Evolutionary conservation across 92 coral and sea anemone species (phyloP), one percentile per base, ranked within the genome.

Genomic region (Palythoa grandiflora): DNA sequence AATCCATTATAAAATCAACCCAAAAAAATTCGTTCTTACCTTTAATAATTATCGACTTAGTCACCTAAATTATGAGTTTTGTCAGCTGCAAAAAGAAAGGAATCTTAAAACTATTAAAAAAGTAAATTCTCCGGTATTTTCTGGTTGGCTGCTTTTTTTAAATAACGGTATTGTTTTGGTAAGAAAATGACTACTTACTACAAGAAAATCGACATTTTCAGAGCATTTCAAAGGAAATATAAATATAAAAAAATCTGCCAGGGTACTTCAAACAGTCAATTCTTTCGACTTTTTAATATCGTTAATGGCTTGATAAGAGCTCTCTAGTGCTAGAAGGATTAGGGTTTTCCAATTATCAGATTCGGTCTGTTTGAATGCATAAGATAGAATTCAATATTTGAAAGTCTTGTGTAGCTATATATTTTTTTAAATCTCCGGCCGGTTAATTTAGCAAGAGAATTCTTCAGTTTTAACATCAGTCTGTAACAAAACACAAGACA

Each of bases 71-170:
- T 11, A 8, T 17, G 55, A 17, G 54, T 10, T 65, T 60, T 38
- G 70, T 79, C 72, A 79, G 84, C 84, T 79, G 84, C 48, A 17
- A 37, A 19, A 59, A 16, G 36, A 79, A 59, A 79, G 48, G 63
- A 59, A 38, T 17, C 53, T 79, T 37, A 7, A 38, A 59, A 78
- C 28, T 14, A 12, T 9, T 10, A 13, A 55, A 28, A 6, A 78
- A 47, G 14, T 17, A 17, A 16, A 8, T 39, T 61, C 53, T 35
- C 17, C n/a, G 3, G 73, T 39, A 17, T 8, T 80, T 63, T 44
- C 11, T 16, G 54, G 38, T 5, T 48, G 71, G 11, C 52, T 65
- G 37, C 28, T n/a, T 63, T 65, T 38, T 65, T 39, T 38, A 1
- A 61, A n/a, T 35, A 44, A 20, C 37, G 55, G 73, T 80, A 40